Base-by-base conservation (phyloP, 2,888 invertebrate species). In the Drosophila nigricruria region DNA sequence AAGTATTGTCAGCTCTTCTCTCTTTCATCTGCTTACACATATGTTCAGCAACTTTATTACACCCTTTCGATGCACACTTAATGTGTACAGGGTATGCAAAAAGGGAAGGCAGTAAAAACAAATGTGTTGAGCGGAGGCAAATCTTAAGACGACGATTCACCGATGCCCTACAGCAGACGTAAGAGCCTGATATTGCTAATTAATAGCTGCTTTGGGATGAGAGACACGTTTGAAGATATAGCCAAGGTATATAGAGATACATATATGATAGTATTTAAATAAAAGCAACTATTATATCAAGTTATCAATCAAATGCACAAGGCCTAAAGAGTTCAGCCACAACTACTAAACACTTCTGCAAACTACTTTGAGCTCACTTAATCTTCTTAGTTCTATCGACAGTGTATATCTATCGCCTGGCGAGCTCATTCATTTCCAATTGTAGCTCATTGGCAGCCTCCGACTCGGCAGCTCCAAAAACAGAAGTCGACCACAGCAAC, bases 401-500 rank as follows among this genome's bases (percentile, higher is more conserved):
- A 57, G 63, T 25, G 40, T 58, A 49, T 58, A 32, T 47, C 56
- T 47, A 12, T 36, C 23, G 25, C 18, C 16, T 4, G 14, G 18
- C 30, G 30, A 47, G n/a, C 57, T 49, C n/a, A 8, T 34, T 59
- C 16, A 20, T n/a, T 52, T n/a, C 23, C 36, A 23, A 20, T 25
- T 73, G 42, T 18, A 62, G 76, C 64, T 62, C 69, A 76, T 76
- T 53, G 65, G 54, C 54, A 50, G 58, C 52, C 34, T 27, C 14
- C 16, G 47, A 20, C 20, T 38, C 30, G 40, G 40, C 40, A 40
- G 54, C 54, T 40, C 60, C 54, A 52, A 63, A 64, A 83, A 80
- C 80, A 83, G 82, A 80, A 82, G 82, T 84, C 76, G 47, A 71
- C 63, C 66, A 42, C 70, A 71, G 53, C 53, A 70, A 58, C 49